Percentiles rank a stretch among this genome's conserved stretches.
These are phyloP conservation scores for Ennomos quercinarius DNA, from an alignment of 2,888 invertebrate species.

Conservation along the genomic window DNA sequence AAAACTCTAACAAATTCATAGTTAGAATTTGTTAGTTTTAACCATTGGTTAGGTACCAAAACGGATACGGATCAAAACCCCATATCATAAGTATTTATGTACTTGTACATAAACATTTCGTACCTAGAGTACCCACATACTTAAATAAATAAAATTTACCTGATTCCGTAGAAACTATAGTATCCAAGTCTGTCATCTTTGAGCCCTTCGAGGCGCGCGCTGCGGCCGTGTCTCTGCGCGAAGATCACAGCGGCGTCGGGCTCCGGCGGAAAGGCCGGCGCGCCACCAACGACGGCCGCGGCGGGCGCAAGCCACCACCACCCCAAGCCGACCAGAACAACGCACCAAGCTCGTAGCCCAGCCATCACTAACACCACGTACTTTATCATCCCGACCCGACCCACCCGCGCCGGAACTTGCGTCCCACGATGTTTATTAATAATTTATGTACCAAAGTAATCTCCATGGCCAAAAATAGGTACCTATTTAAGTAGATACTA, in stretches of 20 bases:
- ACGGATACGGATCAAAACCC: no score
- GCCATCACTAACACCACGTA: slow-evolving; percentile 54
- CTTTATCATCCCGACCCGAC: slow-evolving; percentile 4
- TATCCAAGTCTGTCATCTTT: slow-evolving; percentile 86
- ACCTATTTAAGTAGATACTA: background rate
- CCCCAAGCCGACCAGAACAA: slow-evolving; percentile 26
- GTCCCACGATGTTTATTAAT: slow-evolving; percentile 14
- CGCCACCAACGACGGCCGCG: slow-evolving; percentile 88
- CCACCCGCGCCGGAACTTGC: slow-evolving; percentile 47
- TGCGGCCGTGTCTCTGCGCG: slow-evolving; percentile 86
- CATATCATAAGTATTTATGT: no score
- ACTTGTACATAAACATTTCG: no score
- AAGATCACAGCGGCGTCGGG: slow-evolving; percentile 90
- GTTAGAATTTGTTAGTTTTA: no score
- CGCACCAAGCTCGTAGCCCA: slow-evolving; percentile 49
- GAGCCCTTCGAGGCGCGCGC: slow-evolving; percentile 87
- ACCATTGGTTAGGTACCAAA: no score
- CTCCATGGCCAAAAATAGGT: background rate
- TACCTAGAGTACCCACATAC: no score
- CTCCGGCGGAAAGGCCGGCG: slow-evolving; percentile 87
- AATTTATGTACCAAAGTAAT: slow-evolving; percentile 1
- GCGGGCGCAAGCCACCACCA: slow-evolving; percentile 45
- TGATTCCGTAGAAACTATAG: slow-evolving; percentile 90
- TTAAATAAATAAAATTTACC: no score
- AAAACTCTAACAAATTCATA: no score